Evolutionary conservation across 2,113 vertebrate species (phyloP), one percentile per base, ranked within the genome.

Genomic region (Tor tambroides): DNA sequence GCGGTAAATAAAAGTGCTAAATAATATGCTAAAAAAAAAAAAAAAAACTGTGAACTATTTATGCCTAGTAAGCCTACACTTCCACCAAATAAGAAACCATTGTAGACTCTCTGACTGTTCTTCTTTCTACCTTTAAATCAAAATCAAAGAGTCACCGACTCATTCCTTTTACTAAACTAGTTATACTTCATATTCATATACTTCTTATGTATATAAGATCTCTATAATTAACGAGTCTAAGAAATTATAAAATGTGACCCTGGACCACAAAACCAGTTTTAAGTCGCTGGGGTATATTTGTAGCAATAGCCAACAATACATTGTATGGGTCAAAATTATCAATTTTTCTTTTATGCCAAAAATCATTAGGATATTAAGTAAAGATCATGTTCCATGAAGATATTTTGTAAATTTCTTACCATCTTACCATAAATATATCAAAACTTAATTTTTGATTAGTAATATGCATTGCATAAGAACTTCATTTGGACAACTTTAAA

Each of bases 1-100:
- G 54, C 46, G 54, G 81, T 49, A 69, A 88, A 85, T 43, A 35
- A 86, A 74, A 78, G 71, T 65, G 51, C 43, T 63, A 59, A 67
- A 85, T 81, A 49, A 28, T 19, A 61, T 35, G 15, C 35, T 6
- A n/a, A n/a, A n/a, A n/a, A n/a, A 61, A 23, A 19, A 49, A 19
- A 7, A 61, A 21, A 14, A 84, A 21, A 30, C 30, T 23, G 3
- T 23, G 35, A 30, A 30, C 21, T 15, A 14, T 69, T 1, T 8
- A 80, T 38, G 1, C 19, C 9, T 38, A 19, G 19, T 6, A 79
- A 35, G 7, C 28, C 1, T 21, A 35, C 4, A 35, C 6, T 2
- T 75, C 23, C 23, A 75, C 2, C 10, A 72, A 72, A 32, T 71
- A 10, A 21, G 30, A 71, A 35, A 71, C 67, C 17, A 38, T 23